phyloP scores from a whole-genome alignment of 2,797 vertebrate species.

The Cuniculus paca region DNA sequence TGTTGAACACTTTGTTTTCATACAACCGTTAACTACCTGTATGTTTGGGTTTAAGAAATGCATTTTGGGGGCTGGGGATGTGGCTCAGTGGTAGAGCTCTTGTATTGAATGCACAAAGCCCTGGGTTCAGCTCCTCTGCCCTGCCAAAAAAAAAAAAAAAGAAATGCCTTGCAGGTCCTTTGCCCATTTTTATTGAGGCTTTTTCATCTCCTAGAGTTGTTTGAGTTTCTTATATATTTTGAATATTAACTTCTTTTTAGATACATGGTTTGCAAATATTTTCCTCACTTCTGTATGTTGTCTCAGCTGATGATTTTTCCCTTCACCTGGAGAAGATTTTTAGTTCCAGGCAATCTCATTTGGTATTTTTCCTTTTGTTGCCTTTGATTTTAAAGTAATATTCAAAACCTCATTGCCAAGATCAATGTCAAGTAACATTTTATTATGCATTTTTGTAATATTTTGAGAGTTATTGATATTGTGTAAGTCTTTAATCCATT shows the following conservation, averaged over 20 bases:
- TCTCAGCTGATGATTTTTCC: not conserved
- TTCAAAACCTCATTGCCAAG: not conserved
- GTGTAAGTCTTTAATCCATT: not conserved
- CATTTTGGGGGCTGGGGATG: no score
- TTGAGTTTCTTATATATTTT: not conserved
- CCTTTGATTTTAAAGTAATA: not conserved
- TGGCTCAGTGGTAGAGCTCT: no score
- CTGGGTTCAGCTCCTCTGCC: no score
- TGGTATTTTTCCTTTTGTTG: not conserved
- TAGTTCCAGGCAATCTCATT: not conserved
- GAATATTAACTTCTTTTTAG: not conserved
- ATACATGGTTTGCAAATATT: not conserved
- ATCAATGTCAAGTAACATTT: not conserved
- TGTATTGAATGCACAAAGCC: no score
- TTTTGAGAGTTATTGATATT: not conserved
- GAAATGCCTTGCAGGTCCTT: not conserved
- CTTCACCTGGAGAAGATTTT: not conserved
- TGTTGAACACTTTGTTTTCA: not conserved
- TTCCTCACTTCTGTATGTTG: not conserved
- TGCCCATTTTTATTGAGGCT: not conserved
- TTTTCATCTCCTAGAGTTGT: not conserved
- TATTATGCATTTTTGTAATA: not conserved
- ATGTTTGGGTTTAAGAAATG: not conserved
- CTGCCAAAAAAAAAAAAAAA: no score
- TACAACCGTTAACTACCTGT: not conserved